Base-by-base conservation (phyloP, 1,140 invertebrate genomes). In the Gryllus bimaculatus region DNA sequence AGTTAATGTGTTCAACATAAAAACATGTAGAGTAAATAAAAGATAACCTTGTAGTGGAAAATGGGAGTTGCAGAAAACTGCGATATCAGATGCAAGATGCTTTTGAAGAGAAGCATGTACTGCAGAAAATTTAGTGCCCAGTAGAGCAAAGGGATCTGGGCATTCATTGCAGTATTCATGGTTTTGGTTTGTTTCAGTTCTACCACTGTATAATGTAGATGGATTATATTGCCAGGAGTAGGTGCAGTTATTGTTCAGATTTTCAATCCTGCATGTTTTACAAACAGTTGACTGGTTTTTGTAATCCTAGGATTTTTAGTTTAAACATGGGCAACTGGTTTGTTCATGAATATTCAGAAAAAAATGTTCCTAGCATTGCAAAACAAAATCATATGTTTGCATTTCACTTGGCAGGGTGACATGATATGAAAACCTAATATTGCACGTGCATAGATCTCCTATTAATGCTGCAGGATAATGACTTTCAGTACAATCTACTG, bases 401-500 rank as follows among this genome's bases (percentile, higher is more conserved):
- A 77, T 77, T 77, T n/a, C n/a, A 77, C n/a, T 77, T 10, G 10
- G 76, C 76, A 77, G 76, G 47, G 39, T 48, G 47, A 48, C 7
- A 48, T 20, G 8, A 76, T 15, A 47, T 76, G 76, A 21, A 66
- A 47, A 20, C 76, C 20, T 77, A 18, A 77, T 77, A 48, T 77
- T 77, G 76, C 76, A 77, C 76, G 76, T 48, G 76, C 47, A 77
- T 77, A 48, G 8, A 39, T 77, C 48, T 76, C 39, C 76, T 77
- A 54, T 77, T 77, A 77, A 47, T 77, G 76, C 76, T 77, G 47
- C 76, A 77, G 76, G 76, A 79, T 49, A 79, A 48, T n/a, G 21
- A 74, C 47, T 79, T 79, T 49, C 78, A 75, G 74, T 79, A 75
- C n/a, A 79, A 20, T 76, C 54, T 21, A 13, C 75, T 12, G 48